Evolutionary conservation across 64 coral and sea anemone species (phyloP).

Genomic region (Actinia equina): DNA sequence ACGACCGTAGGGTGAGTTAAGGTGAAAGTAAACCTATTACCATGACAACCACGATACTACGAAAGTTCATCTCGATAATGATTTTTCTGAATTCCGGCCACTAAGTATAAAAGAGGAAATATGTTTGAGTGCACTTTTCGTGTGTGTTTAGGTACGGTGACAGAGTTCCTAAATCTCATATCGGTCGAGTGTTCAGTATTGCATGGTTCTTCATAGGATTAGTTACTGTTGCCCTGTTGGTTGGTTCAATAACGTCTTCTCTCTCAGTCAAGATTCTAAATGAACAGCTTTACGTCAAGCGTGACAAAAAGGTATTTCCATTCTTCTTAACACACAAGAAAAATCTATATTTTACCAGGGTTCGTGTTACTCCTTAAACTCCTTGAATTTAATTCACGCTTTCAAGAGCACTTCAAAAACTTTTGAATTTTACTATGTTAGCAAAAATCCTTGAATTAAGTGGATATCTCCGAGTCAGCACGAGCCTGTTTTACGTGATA

Average conservation of each 20-base stretch:
- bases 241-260: constrained; percentile 49
- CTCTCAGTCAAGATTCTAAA: constrained; percentile 56
- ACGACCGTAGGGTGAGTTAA: constrained; percentile 55
- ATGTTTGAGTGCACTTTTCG: not conserved
- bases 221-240: constrained; percentile 30
- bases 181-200: constrained; percentile 35
- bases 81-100: not conserved
- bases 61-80: not conserved
- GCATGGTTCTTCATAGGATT: constrained; percentile 50
- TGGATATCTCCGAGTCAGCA: too few relatives aligned
- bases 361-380: too few relatives aligned
- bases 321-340: too few relatives aligned
- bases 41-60: not conserved
- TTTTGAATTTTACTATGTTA: too few relatives aligned
- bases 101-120: too few relatives aligned
- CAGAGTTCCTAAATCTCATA: constrained; percentile 19
- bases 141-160: constrained; percentile 37
- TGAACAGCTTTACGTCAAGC: constrained; percentile 8
- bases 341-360: too few relatives aligned
- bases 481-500: too few relatives aligned
- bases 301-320: constrained; percentile 36
- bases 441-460: too few relatives aligned
- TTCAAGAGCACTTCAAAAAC: too few relatives aligned
- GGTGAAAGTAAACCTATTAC: not conserved
- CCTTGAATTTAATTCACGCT: too few relatives aligned